Evolutionary conservation across 1,140 invertebrate species (phyloP), one percentile per base, ranked within the genome.

Genomic region (Mya arenaria): DNA sequence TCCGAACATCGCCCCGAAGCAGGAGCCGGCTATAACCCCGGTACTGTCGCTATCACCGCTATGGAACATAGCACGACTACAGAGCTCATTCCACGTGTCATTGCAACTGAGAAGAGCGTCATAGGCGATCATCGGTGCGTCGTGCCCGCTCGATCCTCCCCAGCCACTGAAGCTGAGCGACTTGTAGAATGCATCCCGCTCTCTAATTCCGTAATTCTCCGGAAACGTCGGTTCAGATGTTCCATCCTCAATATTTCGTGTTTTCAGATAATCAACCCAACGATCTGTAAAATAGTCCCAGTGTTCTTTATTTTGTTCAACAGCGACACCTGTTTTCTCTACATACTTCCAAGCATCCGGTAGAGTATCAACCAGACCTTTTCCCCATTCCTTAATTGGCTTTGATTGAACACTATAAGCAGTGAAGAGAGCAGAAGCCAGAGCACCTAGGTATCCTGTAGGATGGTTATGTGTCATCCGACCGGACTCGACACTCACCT

Each of bases 391-490:
- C 56, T 23, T 82, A 13, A 86, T 10, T 15, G 89, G 85, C 19
- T 80, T 78, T 86, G 88, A 85, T 86, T 91, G 91, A 30, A 92
- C 80, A 30, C 89, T 86, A 81, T 91, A 92, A 0, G 90, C 79
- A 8, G 90, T 90, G 73, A 93, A 92, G 8, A 92, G 79, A 34
- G 92, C 92, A 8, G 88, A 68, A 32, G 90, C 86, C 23, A 93
- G 65, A 66, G 84, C 77, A 19, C 92, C 92, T 17, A 93, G 81
- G 78, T 89, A 93, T 19, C 92, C 92, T 28, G 89, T 91, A 2
- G 91, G 91, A 66, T 92, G 89, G 77, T 92, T 86, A 74, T 92
- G 92, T 8, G 92, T 92, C 90, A 92, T 91, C 19, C 92, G 83
- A 0, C 91, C 91, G 23, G 28, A 30, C 13, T 68, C 37, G 15